Evolutionary conservation across 2,113 vertebrate genomes (phyloP).

Genomic region (Caranx melampygus): DNA sequence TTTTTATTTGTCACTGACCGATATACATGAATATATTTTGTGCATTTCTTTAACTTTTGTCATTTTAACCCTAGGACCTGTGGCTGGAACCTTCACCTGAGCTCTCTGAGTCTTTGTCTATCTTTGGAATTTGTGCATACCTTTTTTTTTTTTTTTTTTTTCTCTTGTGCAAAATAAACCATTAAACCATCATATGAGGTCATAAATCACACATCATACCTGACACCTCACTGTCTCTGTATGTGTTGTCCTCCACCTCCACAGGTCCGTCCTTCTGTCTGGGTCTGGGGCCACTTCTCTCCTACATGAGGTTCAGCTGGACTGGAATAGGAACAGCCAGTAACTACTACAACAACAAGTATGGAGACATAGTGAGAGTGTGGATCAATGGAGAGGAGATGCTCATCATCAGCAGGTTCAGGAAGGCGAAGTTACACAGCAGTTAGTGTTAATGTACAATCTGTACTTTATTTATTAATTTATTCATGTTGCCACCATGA

Average conservation of each 20-base stretch:
- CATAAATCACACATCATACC: background rate
- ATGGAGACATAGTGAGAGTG: conserved; percentile 93
- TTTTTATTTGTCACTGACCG: too few relatives aligned
- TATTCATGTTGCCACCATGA: background rate
- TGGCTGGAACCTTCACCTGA: too few relatives aligned
- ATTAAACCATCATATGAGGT: too few relatives aligned
- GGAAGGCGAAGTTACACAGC: background rate
- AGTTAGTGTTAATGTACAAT: background rate
- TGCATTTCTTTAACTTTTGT: too few relatives aligned
- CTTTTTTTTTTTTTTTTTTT: too few relatives aligned
- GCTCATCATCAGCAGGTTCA: conserved; percentile 93
- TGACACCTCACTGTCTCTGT: background rate
- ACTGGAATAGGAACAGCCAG: conserved; percentile 93
- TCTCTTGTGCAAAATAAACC: too few relatives aligned
- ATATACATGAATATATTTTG: too few relatives aligned
- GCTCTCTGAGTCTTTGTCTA: too few relatives aligned
- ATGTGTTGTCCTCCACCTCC: background rate
- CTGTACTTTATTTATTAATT: too few relatives aligned
- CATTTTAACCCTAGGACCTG: too few relatives aligned
- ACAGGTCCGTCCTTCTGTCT: conserved; percentile 92
- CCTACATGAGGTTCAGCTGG: conserved; percentile 85
- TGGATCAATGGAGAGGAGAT: conserved; percentile 97
- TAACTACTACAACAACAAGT: conserved; percentile 95
- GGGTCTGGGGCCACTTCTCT: conserved; percentile 83
- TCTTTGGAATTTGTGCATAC: too few relatives aligned